phyloP scores from a whole-genome alignment of 2,113 vertebrate genomes.

The Scophthalmus maximus region DNA sequence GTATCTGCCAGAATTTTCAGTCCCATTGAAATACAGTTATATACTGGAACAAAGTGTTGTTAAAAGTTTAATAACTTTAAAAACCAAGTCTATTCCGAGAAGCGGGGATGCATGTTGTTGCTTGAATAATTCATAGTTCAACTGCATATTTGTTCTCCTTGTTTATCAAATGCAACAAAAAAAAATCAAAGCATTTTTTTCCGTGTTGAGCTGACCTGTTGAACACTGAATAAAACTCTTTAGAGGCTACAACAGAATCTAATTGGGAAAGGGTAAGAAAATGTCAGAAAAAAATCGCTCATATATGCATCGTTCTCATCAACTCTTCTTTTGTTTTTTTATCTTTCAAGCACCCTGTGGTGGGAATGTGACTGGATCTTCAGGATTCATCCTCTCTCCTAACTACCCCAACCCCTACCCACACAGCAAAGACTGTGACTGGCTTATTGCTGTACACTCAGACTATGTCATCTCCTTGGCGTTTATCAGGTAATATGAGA shows the following conservation, averaged over 20 bases:
- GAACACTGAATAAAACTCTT: not conserved
- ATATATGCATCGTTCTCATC: slow-evolving; percentile 13
- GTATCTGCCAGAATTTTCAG: not conserved
- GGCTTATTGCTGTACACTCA: slow-evolving; percentile 93
- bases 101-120: not conserved
- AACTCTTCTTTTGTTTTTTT: slow-evolving; percentile 4
- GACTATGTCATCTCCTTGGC: slow-evolving; percentile 98
- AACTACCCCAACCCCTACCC: slow-evolving; percentile 98
- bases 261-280: not conserved
- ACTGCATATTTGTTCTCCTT: not conserved
- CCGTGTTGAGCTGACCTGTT: not conserved
- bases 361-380: slow-evolving; percentile 96
- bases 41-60: too few species aligned
- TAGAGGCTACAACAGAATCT: not conserved
- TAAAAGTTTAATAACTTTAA: not conserved
- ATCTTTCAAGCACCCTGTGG: slow-evolving; percentile 92
- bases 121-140: not conserved
- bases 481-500: slow-evolving; percentile 92
- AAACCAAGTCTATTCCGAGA: not conserved
- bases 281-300: not conserved
- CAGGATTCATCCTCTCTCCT: slow-evolving; percentile 97
- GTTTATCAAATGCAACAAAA: not conserved
- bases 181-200: not conserved
- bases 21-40: too few species aligned
- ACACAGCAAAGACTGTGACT: slow-evolving; percentile 98